These are phyloP conservation scores for Caenorhabditis drosophilae DNA, from an alignment of 2,888 invertebrate species.

Conservation along the genomic window DNA sequence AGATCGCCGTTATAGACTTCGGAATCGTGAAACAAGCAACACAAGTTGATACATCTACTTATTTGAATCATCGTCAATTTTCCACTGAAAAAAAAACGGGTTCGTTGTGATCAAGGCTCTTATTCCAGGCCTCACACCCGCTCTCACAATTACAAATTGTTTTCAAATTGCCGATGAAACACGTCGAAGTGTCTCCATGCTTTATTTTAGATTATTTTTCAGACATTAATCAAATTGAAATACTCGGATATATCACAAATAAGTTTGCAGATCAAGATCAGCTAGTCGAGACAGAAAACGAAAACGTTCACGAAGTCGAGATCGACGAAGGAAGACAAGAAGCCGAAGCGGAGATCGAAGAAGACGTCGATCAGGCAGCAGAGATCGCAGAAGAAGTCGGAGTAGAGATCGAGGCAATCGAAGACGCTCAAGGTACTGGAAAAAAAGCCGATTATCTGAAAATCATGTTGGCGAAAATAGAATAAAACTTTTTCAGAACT, in stretches of 20 bases:
- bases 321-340: constrained; percentile 15
- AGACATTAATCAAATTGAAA: constrained; percentile 3
- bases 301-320: constrained; percentile 13
- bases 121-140: constrained; percentile 2
- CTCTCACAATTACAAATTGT: not conserved
- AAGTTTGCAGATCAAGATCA: constrained; percentile 17
- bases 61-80: not conserved
- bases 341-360: constrained; percentile 39
- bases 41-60: not conserved
- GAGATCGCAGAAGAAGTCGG: constrained; percentile 27
- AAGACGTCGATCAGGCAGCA: constrained; percentile 23
- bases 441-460: not conserved
- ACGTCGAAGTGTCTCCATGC: not conserved
- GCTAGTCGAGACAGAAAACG: constrained; percentile 8
- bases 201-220: constrained; percentile 5
- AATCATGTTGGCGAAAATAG: not conserved
- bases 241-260: not conserved
- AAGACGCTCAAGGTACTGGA: constrained; percentile 15
- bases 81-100: not conserved
- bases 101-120: constrained; percentile 1
- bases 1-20: constrained; percentile 10
- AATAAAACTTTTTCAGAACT: constrained; percentile 13
- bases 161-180: not conserved
- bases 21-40: not conserved
- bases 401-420: constrained; percentile 18